Percentiles rank a stretch among this genome's conserved stretches.
Evolutionary conservation across 2,113 vertebrate species (phyloP).

Genomic region (Upupa epops): DNA sequence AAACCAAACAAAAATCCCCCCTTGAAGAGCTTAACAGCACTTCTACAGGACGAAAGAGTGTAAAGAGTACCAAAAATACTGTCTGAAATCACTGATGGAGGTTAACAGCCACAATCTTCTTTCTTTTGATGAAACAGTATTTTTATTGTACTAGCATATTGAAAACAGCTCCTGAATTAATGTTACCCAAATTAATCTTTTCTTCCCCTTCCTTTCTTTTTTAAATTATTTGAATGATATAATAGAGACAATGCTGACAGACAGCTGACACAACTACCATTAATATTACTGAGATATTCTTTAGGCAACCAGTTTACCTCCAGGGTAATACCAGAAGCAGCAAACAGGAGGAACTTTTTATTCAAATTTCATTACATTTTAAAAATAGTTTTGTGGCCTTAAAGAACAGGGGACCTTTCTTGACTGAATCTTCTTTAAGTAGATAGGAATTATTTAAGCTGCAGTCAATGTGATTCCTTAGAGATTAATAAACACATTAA

Average conservation of each 20-base stretch:
- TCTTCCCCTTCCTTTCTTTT: not conserved
- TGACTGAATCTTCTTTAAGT: not conserved
- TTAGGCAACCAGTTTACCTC: not conserved
- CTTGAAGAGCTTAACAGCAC: not conserved
- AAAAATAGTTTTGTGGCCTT: not conserved
- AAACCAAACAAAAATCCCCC: not conserved
- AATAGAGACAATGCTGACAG: not conserved
- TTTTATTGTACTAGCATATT: not conserved
- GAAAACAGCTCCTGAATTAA: not conserved
- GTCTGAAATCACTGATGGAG: not conserved
- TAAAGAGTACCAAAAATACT: not conserved
- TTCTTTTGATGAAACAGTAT: not conserved
- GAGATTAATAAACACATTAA: not conserved
- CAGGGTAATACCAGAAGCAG: not conserved
- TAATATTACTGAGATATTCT: not conserved
- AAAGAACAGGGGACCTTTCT: not conserved
- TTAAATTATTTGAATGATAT: not conserved
- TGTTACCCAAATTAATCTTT: not conserved
- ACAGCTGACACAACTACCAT: not conserved
- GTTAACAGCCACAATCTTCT: not conserved
- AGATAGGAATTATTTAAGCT: not conserved
- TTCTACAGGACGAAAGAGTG: not conserved
- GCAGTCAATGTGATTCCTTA: not conserved
- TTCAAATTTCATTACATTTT: not conserved
- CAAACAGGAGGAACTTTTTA: not conserved